These are phyloP conservation scores for Maccullochella peelii DNA, from an alignment of 2,113 vertebrate species.

Conservation along the genomic window DNA sequence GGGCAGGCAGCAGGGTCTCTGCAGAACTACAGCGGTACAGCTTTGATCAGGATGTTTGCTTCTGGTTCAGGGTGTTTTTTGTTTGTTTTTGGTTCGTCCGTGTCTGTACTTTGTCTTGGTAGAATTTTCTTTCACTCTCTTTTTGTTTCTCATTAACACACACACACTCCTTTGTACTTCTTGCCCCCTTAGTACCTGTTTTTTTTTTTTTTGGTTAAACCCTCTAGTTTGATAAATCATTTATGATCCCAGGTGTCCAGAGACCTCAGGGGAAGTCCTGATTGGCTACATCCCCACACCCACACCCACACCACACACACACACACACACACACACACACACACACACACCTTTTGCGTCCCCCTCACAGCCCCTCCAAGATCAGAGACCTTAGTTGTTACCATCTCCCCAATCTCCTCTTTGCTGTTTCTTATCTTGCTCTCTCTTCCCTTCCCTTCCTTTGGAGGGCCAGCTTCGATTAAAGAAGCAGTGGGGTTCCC, in stretches of 20 bases:
- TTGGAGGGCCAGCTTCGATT: conserved; percentile 74
- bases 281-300: conserved; percentile 55
- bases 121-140: not conserved
- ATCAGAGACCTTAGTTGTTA: conserved; percentile 55
- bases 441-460: conserved; percentile 29
- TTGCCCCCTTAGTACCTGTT: not conserved
- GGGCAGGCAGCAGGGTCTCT: conserved; percentile 37
- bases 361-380: conserved; percentile 32
- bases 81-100: conserved; percentile 15
- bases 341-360: conserved; percentile 32
- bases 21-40: conserved; percentile 31
- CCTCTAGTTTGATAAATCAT: conserved; percentile 83
- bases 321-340: too few species aligned
- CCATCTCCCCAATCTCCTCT: conserved; percentile 46
- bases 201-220: conserved; percentile 66
- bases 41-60: conserved; percentile 58
- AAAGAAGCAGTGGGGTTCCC: conserved; percentile 77
- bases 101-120: conserved; percentile 1
- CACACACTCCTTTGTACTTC: conserved; percentile 42
- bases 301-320: conserved; percentile 25
- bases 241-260: conserved; percentile 84
- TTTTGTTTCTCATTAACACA: conserved; percentile 12
- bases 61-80: conserved; percentile 24
- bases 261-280: conserved; percentile 68
- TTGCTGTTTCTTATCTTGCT: conserved; percentile 65